Evolutionary conservation across 2,797 vertebrate species (phyloP).

Genomic region (Tangara arthus): DNA sequence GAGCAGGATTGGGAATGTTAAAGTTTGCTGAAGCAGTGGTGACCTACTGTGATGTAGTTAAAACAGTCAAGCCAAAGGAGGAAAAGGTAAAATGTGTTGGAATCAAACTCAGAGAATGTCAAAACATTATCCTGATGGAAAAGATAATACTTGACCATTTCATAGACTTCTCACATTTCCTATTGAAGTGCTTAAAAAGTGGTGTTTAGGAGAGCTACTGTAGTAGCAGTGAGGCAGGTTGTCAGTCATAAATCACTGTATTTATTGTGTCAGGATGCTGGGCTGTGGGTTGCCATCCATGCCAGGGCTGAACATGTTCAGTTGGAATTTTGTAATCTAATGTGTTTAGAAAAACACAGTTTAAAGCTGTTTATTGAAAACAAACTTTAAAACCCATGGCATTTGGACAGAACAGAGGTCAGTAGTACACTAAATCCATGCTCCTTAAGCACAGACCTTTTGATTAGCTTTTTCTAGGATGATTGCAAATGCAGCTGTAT

Average conservation of each 20-base stretch:
- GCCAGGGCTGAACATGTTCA: background rate
- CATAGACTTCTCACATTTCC: background rate
- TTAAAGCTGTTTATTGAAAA: background rate
- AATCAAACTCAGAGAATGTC: background rate
- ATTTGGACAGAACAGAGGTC: background rate
- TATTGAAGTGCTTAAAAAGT: background rate
- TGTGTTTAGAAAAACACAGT: background rate
- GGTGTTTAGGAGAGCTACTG: background rate
- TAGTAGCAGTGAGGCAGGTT: background rate
- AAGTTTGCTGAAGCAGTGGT: constrained; percentile 95
- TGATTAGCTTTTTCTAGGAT: background rate
- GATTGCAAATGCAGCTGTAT: background rate
- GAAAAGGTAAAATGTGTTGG: constrained; percentile 83
- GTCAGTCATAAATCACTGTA: background rate
- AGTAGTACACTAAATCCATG: background rate
- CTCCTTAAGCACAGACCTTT: background rate
- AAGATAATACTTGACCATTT: background rate
- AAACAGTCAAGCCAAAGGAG: constrained; percentile 92
- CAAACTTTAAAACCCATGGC: background rate
- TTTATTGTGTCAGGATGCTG: background rate
- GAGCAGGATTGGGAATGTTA: constrained; percentile 92
- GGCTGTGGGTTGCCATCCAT: background rate
- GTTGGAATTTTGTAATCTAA: background rate
- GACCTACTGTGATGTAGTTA: constrained; percentile 91
- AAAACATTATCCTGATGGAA: background rate